A percentile compares a stretch with the other conserved stretches of the same genome.
Conservation (phyloP, 2,888 invertebrate genomes). For the Tanypteryx hageni region DNA sequence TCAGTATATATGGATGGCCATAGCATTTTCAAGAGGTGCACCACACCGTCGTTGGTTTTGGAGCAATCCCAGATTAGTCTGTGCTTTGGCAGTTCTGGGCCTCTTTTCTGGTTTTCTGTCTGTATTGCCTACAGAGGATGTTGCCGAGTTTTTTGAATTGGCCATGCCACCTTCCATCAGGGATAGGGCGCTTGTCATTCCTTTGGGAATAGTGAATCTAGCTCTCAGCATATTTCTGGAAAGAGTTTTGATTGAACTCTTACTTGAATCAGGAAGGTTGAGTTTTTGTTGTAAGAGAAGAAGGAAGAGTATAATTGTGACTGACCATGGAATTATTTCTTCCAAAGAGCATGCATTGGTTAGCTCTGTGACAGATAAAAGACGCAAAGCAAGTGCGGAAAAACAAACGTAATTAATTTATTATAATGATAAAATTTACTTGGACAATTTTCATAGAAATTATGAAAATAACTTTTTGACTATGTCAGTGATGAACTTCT, state of each 20-base stretch:
- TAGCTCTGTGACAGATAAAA: not conserved
- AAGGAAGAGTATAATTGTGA: conserved; percentile 1
- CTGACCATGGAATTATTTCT: conserved; percentile 47
- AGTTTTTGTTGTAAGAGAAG: not conserved
- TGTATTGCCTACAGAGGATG: conserved; percentile 76
- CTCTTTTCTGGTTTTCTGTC: conserved; percentile 77
- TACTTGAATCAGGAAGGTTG: conserved; percentile 41
- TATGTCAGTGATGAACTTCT: too few relatives aligned
- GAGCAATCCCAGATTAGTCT: conserved; percentile 78
- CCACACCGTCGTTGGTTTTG: conserved; percentile 81
- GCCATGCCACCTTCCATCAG: conserved; percentile 73
- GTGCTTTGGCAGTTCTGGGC: conserved; percentile 76
- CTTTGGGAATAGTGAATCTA: conserved; percentile 12
- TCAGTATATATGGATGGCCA: conserved; percentile 82
- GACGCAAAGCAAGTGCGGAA: not conserved
- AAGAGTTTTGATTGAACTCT: conserved; percentile 24
- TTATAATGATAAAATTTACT: too few relatives aligned
- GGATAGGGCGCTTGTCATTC: conserved; percentile 75
- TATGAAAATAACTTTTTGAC: too few relatives aligned
- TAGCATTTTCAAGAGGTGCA: conserved; percentile 82
- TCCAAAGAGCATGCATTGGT: conserved; percentile 44
- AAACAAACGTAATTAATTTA: too few relatives aligned
- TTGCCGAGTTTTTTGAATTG: conserved; percentile 73
- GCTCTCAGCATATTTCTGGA: conserved; percentile 32
- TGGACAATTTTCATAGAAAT: too few relatives aligned